Evolutionary conservation across 2,113 vertebrate genomes (phyloP), one percentile per base, ranked within the genome.

Genomic region (Hyaena hyaena): DNA sequence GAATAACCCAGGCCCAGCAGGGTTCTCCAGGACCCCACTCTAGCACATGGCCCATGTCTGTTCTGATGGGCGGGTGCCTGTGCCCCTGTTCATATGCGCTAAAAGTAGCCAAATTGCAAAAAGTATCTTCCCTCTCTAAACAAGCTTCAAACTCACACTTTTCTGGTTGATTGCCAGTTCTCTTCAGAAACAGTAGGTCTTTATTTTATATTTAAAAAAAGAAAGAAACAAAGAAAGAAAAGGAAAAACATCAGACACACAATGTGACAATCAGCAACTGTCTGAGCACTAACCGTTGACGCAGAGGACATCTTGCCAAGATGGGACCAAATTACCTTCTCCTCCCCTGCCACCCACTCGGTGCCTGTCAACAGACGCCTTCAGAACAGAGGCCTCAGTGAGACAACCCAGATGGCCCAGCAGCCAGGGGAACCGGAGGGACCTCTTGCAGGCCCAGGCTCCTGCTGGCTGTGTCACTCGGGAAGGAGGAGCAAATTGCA

Each of bases 141-240:
- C 10, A 89, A 85, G 94, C 53, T 92, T 96, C 93, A 83, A 91
- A 90, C 39, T 93, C 82, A 69, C 63, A 80, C 50, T 97, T 94
- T 90, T 88, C 84, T 96, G 74, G 61, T 65, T 48, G 66, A 80
- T 74, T 79, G 82, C 89, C 95, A 96, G 76, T 93, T 93, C 74
- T 92, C 77, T 95, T 96, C 96, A 89, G 95, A 98, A 97, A 97
- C 85, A 96, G 88, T 92, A 92, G 80, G 69, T 97, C 90, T 97
- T 93, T 96, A 96, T 97, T 95, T 90, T 92, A 81, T 92, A 81
- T 61, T 39, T 61, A 84, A 90, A 61, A 66, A 77, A 68, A n/a
- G 48, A 61, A 65, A 76, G 39, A 39, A 39, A 39, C 39, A 39
- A 39, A 39, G 39, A 39, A 39, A 39, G 39, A 33, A 89, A 68